A percentile compares a stretch with the other conserved stretches of the same genome.
phyloP scores from a whole-genome alignment of 92 coral and sea anemone species.

The Phymanthus crucifer region DNA sequence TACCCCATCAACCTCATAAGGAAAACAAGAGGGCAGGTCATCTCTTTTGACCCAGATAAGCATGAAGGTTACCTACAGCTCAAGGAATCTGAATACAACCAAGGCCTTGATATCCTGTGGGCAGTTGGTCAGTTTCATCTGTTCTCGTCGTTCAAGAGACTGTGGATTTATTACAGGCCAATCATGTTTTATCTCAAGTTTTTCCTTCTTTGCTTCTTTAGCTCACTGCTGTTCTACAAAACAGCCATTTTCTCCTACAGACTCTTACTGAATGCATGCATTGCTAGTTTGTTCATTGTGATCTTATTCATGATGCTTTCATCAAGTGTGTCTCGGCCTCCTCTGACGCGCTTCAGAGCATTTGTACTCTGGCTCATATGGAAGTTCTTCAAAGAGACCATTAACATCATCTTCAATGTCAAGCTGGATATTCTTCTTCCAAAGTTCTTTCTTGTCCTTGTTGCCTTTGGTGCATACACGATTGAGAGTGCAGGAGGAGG shows the following conservation, averaged over 20 bases:
- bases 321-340: slow-evolving; percentile 78
- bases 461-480: slow-evolving; percentile 73
- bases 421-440: slow-evolving; percentile 66
- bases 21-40: slow-evolving; percentile 80
- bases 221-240: slow-evolving; percentile 51
- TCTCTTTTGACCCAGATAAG: slow-evolving; percentile 76
- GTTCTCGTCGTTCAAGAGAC: slow-evolving; percentile 87
- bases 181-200: slow-evolving; percentile 77
- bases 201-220: slow-evolving; percentile 66
- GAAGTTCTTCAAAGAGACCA: slow-evolving; percentile 58
- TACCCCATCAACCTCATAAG: slow-evolving; percentile 91
- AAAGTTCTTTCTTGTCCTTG: slow-evolving; percentile 67
- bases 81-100: slow-evolving; percentile 96
- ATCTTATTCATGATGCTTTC: slow-evolving; percentile 65
- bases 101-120: slow-evolving; percentile 98
- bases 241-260: slow-evolving; percentile 35
- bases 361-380: slow-evolving; percentile 63
- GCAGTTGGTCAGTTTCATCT: slow-evolving; percentile 98
- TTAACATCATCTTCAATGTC: slow-evolving; percentile 73
- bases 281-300: slow-evolving; percentile 56
- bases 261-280: slow-evolving; percentile 58
- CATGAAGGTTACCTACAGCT: slow-evolving; percentile 99
- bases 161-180: slow-evolving; percentile 94
- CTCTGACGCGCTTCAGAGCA: slow-evolving; percentile 63
- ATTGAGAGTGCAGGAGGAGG: slow-evolving; percentile 83